These are phyloP conservation scores for Agonum fuliginosum DNA, from an alignment of 2,888 invertebrate species.

Conservation along the genomic window DNA sequence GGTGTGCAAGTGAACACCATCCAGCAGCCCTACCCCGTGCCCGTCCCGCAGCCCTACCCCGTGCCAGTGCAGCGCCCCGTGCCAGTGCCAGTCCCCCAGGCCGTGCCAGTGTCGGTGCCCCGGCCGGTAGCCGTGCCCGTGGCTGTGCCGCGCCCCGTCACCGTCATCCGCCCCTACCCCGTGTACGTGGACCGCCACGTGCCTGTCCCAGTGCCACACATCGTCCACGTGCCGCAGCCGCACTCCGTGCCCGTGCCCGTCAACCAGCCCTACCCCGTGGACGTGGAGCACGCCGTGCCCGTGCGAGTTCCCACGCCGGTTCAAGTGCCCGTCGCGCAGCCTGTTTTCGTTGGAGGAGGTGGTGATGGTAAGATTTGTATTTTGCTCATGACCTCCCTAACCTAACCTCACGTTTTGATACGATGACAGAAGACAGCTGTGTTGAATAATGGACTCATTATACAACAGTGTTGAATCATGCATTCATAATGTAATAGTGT, in stretches of 20 bases:
- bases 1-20: slow-evolving; percentile 66
- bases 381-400: no score
- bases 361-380: slow-evolving; percentile 53
- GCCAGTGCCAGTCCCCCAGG: slow-evolving; percentile 75
- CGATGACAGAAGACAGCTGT: no score
- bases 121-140: slow-evolving; percentile 73
- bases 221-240: slow-evolving; percentile 73
- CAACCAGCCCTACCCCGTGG: slow-evolving; percentile 76
- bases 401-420: no score
- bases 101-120: slow-evolving; percentile 74
- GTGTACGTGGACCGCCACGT: slow-evolving; percentile 69
- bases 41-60: slow-evolving; percentile 70
- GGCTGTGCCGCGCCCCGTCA: slow-evolving; percentile 70
- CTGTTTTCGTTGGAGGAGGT: slow-evolving; percentile 69
- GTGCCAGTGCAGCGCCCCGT: slow-evolving; percentile 74
- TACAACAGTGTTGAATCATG: no score
- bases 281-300: slow-evolving; percentile 75
- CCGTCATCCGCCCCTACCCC: slow-evolving; percentile 69
- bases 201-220: slow-evolving; percentile 72
- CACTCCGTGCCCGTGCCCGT: slow-evolving; percentile 73
- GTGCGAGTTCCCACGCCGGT: slow-evolving; percentile 75
- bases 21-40: slow-evolving; percentile 69
- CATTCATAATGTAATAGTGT: background rate
- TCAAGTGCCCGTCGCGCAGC: slow-evolving; percentile 75
- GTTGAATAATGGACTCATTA: no score